These are phyloP conservation scores for Romanogobio albipinnatus DNA, from an alignment of 2,113 vertebrate genomes.

Conservation along the genomic window DNA sequence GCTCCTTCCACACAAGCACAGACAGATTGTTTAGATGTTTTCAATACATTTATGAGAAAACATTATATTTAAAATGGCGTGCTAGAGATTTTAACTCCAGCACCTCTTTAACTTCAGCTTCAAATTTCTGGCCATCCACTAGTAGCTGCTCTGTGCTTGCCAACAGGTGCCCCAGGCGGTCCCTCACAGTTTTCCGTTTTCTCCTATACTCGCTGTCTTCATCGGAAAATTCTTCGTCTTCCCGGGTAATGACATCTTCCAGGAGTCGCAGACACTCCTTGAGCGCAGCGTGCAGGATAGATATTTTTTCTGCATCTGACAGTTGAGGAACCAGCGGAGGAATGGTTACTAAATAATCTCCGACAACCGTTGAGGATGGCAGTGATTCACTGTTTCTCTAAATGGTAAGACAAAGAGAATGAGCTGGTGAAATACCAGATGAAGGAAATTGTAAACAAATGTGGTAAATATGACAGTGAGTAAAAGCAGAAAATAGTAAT, in stretches of 20 bases:
- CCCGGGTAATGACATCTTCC: slow-evolving; percentile 68
- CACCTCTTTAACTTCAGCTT: slow-evolving; percentile 54
- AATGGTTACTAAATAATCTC: slow-evolving; percentile 66
- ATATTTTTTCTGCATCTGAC: slow-evolving; percentile 66
- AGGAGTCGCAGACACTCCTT: slow-evolving; percentile 68
- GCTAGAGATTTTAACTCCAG: background rate
- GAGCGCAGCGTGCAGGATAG: slow-evolving; percentile 71
- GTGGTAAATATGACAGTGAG: background rate
- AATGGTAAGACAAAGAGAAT: slow-evolving; percentile 20
- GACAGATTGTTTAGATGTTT: slow-evolving; percentile 2
- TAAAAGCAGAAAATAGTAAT: background rate
- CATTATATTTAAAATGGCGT: background rate
- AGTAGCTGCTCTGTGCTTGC: slow-evolving; percentile 65
- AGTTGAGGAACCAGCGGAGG: slow-evolving; percentile 67
- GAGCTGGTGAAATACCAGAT: background rate
- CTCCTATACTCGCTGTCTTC: slow-evolving; percentile 66
- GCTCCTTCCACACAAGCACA: slow-evolving; percentile 55
- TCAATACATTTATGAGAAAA: background rate
- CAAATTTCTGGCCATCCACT: slow-evolving; percentile 53
- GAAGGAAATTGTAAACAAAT: background rate
- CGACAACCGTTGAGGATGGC: slow-evolving; percentile 37
- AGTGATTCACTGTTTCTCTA: slow-evolving; percentile 70
- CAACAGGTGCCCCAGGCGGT: slow-evolving; percentile 65
- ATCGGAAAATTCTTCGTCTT: slow-evolving; percentile 64
- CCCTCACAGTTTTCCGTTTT: slow-evolving; percentile 65